Conservation (phyloP, 2,113 vertebrate genomes). For the Anser cygnoides region DNA sequence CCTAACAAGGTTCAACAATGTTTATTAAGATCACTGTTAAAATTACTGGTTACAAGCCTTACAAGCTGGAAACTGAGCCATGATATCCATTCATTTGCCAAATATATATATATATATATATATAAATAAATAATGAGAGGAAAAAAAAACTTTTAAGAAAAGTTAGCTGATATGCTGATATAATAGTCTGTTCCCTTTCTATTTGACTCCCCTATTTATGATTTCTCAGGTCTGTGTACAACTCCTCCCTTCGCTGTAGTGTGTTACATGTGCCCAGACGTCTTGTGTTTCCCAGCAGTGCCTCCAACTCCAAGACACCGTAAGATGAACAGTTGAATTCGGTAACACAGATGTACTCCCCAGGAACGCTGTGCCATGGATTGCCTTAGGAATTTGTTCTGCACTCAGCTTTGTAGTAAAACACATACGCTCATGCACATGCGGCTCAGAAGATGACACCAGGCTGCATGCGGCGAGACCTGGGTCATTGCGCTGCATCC, state of each 20-base stretch:
- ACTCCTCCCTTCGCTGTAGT: neutral
- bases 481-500: neutral
- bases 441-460: neutral
- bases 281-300: neutral
- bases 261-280: neutral
- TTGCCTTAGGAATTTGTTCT: neutral
- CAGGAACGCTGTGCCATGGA: neutral
- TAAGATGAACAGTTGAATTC: neutral
- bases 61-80: neutral
- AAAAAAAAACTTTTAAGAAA: neutral
- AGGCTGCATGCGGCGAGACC: neutral
- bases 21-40: neutral
- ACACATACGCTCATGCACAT: fast-evolving
- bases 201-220: neutral
- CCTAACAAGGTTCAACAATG: neutral
- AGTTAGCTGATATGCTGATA: neutral
- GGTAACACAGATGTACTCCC: neutral
- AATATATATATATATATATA: too few relatives aligned
- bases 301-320: neutral
- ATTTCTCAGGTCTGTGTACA: neutral
- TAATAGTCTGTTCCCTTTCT: neutral
- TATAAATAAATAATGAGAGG: neutral
- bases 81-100: too few relatives aligned
- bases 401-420: neutral
- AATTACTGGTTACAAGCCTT: neutral